Evolutionary conservation across 2,113 vertebrate species (phyloP).

Genomic region (Bambusicola thoracicus): DNA sequence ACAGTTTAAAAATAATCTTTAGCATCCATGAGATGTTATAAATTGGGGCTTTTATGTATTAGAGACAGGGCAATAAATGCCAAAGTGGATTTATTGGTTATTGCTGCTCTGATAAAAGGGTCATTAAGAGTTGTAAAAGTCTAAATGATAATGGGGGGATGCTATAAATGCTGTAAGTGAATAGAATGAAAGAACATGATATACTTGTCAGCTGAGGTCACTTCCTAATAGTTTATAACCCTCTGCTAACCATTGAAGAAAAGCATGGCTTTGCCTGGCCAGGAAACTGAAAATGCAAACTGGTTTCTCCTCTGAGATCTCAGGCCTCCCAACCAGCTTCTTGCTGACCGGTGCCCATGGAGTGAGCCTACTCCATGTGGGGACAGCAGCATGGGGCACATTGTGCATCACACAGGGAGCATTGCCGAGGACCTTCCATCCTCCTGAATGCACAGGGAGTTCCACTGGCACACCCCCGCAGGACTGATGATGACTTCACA

Average conservation of each 20-base stretch:
- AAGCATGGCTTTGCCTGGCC: not conserved
- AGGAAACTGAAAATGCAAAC: not conserved
- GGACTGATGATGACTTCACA: not conserved
- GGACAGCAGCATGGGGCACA: fast-evolving
- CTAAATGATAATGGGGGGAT: slow-evolving; percentile 66
- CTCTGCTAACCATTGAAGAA: not conserved
- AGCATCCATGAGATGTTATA: slow-evolving; percentile 51
- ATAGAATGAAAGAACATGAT: slow-evolving; percentile 57
- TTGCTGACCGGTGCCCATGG: not conserved
- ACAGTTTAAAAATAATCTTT: slow-evolving; percentile 51
- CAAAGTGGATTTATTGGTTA: slow-evolving; percentile 65
- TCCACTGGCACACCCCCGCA: not conserved
- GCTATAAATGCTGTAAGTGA: slow-evolving; percentile 62
- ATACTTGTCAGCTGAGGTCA: slow-evolving; percentile 44
- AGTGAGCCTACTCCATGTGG: not conserved
- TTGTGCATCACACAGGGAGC: fast-evolving
- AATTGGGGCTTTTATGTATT: slow-evolving; percentile 60
- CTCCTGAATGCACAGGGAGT: not conserved
- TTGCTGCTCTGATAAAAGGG: slow-evolving; percentile 68
- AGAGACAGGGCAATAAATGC: slow-evolving; percentile 56
- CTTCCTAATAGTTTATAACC: slow-evolving; percentile 53
- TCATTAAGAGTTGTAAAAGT: slow-evolving; percentile 70
- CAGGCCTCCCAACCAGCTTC: not conserved
- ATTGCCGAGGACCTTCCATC: not conserved
- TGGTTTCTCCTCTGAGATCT: not conserved